Evolutionary conservation across 1,140 invertebrate genomes (phyloP).

Genomic region (Drosophila tristis): DNA sequence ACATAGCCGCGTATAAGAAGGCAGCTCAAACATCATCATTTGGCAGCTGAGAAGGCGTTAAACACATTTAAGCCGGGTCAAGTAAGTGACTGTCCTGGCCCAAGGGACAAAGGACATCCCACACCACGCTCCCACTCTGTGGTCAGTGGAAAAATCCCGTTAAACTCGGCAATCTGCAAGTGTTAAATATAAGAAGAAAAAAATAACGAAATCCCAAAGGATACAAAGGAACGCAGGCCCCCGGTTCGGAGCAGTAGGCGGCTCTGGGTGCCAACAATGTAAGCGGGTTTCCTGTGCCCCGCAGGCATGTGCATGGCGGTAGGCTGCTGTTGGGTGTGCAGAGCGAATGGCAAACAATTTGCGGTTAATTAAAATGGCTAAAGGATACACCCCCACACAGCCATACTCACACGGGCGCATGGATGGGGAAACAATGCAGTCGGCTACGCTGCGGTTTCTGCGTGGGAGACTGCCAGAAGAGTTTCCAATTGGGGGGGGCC

Average conservation of each 20-base stretch:
- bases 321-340: not conserved
- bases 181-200: conserved; percentile 16
- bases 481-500: conserved; percentile 23
- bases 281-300: no score
- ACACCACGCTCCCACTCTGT: not conserved
- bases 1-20: not conserved
- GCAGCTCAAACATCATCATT: conserved; percentile 68
- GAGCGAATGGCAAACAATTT: conserved; percentile 21
- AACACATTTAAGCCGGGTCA: conserved; percentile 62
- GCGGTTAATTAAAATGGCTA: conserved; percentile 69
- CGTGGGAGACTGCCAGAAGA: not conserved
- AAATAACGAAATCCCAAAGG: conserved; percentile 3
- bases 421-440: conserved; percentile 46
- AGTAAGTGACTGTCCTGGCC: conserved; percentile 33
- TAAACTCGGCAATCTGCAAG: conserved; percentile 17
- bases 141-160: conserved; percentile 17
- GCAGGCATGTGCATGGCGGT: conserved; percentile 1
- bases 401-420: conserved; percentile 2
- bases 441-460: conserved; percentile 21
- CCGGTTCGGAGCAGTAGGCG: not conserved
- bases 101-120: conserved; percentile 50
- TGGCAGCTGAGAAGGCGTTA: conserved; percentile 71
- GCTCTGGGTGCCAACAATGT: not conserved
- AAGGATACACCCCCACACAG: not conserved
- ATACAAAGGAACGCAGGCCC: not conserved